Evolutionary conservation across 2,888 invertebrate species (phyloP), one percentile per base, ranked within the genome.

Genomic region (Aphodius sticticus): DNA sequence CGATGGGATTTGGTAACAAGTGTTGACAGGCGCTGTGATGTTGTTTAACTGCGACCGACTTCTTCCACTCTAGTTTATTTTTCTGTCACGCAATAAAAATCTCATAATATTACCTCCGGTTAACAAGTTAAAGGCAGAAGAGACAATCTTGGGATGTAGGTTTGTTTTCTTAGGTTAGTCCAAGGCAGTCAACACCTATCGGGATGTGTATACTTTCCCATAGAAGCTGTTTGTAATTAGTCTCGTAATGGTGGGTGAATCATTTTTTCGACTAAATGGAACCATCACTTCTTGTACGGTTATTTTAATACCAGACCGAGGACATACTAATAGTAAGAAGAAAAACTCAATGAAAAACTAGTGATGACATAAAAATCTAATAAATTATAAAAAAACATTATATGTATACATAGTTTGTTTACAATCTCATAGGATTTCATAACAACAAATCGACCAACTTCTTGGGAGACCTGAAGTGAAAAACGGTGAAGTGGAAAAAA

Each of bases 71-170:
- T 53, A 53, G 53, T 53, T 53, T 53, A 53, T 53, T 53, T 53
- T 53, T 53, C 53, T 53, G 53, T 53, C 53, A 53, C 9, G 53
- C 53, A 53, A 53, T 53, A 53, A 53, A 53, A 53, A 53, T 53
- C 53, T 53, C 53, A 53, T 53, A 53, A 53, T 53, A 53, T 53
- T 53, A 53, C 53, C 53, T 53, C 53, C 53, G 53, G 53, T 53
- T 53, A 53, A 53, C 53, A 9, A 53, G 53, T 53, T 53, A 53
- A 53, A 53, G 12, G 53, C 53, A 3, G 53, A 12, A 53, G 53
- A 53, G 53, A 53, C 53, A 53, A 53, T 9, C 12, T 53, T 53
- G 53, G 53, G 53, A 7, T 7, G 53, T 53, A 12, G 12, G 53
- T 53, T 53, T 53, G 53, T 53, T 53, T 53, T 53, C 53, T 53